Base-by-base conservation (phyloP, 1,140 invertebrate species). In the Periplaneta americana region DNA sequence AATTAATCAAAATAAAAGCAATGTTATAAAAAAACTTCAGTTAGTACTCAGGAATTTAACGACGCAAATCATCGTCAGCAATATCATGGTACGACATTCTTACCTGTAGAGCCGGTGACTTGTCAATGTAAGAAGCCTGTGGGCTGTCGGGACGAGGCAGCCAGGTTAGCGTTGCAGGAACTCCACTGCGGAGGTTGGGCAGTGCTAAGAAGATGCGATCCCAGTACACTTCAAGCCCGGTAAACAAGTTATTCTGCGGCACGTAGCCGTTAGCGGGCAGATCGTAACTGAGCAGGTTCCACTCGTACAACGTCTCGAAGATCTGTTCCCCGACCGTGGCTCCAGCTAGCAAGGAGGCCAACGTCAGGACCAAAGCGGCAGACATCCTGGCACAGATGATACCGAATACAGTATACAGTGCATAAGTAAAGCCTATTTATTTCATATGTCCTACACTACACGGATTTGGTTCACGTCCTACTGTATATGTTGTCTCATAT, bases 131-230 rank as follows among this genome's bases (percentile, higher is more conserved):
- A 17, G 81, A 28, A 18, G 35, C 75, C 10, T 34, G n/a, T 11
- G 37, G n/a, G 75, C 76, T 33, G 80, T 84, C 75, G 18, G 91
- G 90, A 22, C 93, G 88, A 0, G 94, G 91, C 2, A 96, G 90
- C 85, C 90, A 92, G 15, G 89, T 91, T 1, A 96, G 83, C 0
- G 95, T 95, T 3, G 94, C 92, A 0, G 95, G 92, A 1, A 95
- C 92, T 9, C 95, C 95, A 0, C 90, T 88, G 28, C 93, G 90
- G 1, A 96, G 86, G 78, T 95, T 89, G 0, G 95, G 95, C 0
- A 92, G 91, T 2, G 93, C 90, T 3, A 96, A 75, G 84, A 95
- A 96, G n/a, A 96, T 88, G 81, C 91, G 89, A 82, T 95, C 91
- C 86, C 91, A 91, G 1, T 89, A 89, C 2, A 96, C 87, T 83